Percentiles rank a stretch among this genome's conserved stretches.
phyloP scores from a whole-genome alignment of 2,888 invertebrate species.

The Hirtodrosophila histrioides region DNA sequence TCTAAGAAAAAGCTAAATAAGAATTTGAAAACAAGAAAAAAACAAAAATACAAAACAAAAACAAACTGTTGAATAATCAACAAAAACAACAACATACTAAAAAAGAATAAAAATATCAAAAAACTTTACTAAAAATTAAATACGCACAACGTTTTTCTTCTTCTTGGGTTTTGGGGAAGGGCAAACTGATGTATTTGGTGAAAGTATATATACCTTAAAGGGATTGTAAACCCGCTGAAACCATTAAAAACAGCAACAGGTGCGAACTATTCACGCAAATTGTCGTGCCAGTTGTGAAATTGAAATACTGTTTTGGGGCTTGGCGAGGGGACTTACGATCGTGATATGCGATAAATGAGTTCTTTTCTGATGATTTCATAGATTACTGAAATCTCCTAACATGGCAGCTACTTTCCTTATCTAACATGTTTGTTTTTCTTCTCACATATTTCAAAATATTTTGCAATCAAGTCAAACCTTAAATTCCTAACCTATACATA shows the following conservation, averaged over 20 bases:
- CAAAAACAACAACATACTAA: conserved; percentile 43
- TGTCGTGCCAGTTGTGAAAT: conserved; percentile 17
- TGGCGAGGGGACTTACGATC: neutral
- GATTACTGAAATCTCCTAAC: too few relatives aligned
- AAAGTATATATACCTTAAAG: conserved; percentile 11
- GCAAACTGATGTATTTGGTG: conserved; percentile 6
- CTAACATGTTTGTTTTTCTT: too few relatives aligned
- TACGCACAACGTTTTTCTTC: conserved; percentile 28
- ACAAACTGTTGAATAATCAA: conserved; percentile 57
- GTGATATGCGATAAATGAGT: conserved; percentile 7
- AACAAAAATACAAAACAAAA: conserved; percentile 40
- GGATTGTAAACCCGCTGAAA: conserved; percentile 1
- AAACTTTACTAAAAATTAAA: conserved; percentile 69
- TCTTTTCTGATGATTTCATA: too few relatives aligned
- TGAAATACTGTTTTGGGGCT: conserved; percentile 9
- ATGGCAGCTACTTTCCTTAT: too few relatives aligned
- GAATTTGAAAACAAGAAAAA: conserved; percentile 56
- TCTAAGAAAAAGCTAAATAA: conserved; percentile 61
- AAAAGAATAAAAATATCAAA: conserved; percentile 65
- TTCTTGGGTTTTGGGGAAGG: neutral
- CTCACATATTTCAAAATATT: too few relatives aligned
- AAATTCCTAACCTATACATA: too few relatives aligned
- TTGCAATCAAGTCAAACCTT: too few relatives aligned
- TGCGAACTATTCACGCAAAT: conserved; percentile 9
- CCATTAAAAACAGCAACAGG: conserved; percentile 3